Percentiles rank a stretch among this genome's conserved stretches.
Evolutionary conservation across 2,797 vertebrate species (phyloP).

Genomic region (Monodelphis domestica): DNA sequence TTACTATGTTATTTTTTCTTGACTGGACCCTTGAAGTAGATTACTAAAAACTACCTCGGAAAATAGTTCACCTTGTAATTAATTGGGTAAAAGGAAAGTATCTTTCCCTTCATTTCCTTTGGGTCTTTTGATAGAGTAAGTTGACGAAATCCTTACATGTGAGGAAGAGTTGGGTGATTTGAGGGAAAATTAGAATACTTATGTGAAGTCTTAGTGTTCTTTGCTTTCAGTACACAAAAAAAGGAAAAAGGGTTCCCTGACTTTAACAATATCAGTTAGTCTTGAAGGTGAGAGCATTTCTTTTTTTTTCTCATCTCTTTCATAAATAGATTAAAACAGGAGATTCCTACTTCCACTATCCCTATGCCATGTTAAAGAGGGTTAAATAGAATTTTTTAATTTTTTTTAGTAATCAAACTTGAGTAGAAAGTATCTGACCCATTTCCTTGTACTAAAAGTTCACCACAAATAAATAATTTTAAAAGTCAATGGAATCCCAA

Average conservation of each 20-base stretch:
- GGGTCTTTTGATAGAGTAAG: not conserved
- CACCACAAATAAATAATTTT: not conserved
- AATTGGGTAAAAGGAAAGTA: not conserved
- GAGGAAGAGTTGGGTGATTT: not conserved
- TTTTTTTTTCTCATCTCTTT: not conserved
- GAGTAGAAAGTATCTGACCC: not conserved
- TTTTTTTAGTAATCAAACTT: not conserved
- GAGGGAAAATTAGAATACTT: not conserved
- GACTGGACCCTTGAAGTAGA: not conserved
- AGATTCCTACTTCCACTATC: not conserved
- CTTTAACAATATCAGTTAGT: not conserved
- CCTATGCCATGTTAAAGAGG: not conserved
- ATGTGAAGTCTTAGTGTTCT: not conserved
- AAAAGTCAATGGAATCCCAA: not conserved
- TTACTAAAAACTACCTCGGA: not conserved
- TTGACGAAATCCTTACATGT: rapidly evolving
- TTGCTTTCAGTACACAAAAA: constrained; percentile 60
- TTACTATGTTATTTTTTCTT: not conserved
- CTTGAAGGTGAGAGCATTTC: too few relatives aligned
- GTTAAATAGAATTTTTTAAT: not conserved
- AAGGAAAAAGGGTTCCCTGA: not conserved
- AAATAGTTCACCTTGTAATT: not conserved
- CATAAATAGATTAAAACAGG: not conserved
- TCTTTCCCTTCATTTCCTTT: too few relatives aligned
- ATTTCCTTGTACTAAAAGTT: not conserved